Evolutionary conservation across 2,797 vertebrate species (phyloP).

Genomic region (Pseudopleuronectes americanus): DNA sequence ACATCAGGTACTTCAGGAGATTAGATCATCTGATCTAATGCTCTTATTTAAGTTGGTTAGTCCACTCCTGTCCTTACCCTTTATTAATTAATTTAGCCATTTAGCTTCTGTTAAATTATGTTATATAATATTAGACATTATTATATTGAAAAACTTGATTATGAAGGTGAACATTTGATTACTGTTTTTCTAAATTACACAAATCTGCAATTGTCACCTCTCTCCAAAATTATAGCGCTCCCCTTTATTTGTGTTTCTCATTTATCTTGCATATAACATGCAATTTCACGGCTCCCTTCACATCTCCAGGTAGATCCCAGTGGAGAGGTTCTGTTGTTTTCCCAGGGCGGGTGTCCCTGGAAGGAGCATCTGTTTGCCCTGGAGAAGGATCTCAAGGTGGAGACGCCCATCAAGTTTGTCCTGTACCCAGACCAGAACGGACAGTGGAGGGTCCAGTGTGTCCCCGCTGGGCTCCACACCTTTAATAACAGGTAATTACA

Average conservation of each 20-base stretch:
- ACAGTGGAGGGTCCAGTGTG: constrained; percentile 94
- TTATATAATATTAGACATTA: background rate
- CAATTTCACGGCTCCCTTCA: background rate
- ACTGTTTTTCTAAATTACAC: background rate
- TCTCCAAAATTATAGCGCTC: background rate
- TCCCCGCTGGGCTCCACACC: constrained; percentile 87
- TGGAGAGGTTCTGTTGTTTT: constrained; percentile 87
- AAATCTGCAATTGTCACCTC: background rate
- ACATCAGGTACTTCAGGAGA: constrained; percentile 87
- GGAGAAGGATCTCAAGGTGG: constrained; percentile 85
- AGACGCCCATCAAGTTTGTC: constrained; percentile 85
- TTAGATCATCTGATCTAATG: background rate
- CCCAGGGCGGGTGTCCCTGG: constrained; percentile 92
- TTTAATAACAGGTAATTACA: constrained; percentile 91
- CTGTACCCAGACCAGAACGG: constrained; percentile 88
- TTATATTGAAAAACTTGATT: background rate
- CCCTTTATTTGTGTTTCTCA: background rate
- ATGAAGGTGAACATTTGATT: background rate
- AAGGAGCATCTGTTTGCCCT: constrained; percentile 92
- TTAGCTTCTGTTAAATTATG: background rate
- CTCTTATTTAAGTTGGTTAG: background rate
- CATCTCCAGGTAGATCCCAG: constrained; percentile 87
- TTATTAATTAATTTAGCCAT: no score
- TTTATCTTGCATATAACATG: background rate
- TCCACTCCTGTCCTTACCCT: background rate